Conservation (phyloP, 2,113 vertebrate species). For the Plecturocebus donacophilus region DNA sequence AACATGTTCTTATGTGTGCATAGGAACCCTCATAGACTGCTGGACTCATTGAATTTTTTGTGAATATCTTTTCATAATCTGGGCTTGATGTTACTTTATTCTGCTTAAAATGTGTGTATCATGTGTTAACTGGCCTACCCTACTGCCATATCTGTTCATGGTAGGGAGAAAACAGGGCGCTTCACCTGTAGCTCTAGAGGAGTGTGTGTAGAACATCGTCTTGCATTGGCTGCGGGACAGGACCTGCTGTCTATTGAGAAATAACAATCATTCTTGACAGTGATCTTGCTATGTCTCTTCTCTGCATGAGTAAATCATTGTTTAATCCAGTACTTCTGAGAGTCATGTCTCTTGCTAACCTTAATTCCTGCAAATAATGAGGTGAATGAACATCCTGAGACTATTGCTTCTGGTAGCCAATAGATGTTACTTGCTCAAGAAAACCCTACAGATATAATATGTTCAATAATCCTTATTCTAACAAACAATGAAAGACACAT, state of each 20-base stretch:
- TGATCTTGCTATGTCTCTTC: background rate
- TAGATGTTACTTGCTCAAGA: background rate
- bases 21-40: rapidly evolving
- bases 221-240: background rate
- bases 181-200: background rate
- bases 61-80: background rate
- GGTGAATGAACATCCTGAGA: background rate
- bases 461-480: background rate
- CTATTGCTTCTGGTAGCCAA: background rate
- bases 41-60: background rate
- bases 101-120: background rate
- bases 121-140: background rate
- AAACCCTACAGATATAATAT: background rate
- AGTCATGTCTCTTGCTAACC: background rate
- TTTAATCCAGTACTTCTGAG: background rate
- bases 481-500: too few species aligned
- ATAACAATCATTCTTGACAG: background rate
- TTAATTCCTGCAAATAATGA: background rate
- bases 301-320: background rate
- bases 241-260: background rate
- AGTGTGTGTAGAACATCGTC: background rate
- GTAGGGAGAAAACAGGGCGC: background rate
- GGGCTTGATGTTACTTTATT: background rate
- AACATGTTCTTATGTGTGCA: background rate
- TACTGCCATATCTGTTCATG: background rate